These are phyloP conservation scores for Dascyllus trimaculatus DNA, from an alignment of 2,113 vertebrate genomes.

Conservation along the genomic window DNA sequence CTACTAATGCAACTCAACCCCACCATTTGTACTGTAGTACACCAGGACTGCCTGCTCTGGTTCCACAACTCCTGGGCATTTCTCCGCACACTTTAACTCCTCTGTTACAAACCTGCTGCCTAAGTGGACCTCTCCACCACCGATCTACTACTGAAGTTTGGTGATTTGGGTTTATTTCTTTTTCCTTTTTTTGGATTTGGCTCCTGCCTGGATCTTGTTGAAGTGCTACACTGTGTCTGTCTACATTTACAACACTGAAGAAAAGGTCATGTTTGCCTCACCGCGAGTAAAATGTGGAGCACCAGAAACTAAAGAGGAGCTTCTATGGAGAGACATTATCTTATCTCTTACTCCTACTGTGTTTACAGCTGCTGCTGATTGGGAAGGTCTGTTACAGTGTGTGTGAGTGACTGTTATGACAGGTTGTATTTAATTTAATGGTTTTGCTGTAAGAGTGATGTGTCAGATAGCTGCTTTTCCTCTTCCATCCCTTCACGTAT, in stretches of 20 bases:
- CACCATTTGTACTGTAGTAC: constrained; percentile 70
- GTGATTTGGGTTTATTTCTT: constrained; percentile 25
- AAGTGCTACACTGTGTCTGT: constrained; percentile 39
- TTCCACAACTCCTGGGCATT: constrained; percentile 57
- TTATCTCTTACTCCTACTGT: constrained; percentile 53
- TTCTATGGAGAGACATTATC: constrained; percentile 32
- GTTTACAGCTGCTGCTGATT: constrained; percentile 68
- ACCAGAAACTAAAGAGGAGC: constrained; percentile 47
- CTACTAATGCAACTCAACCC: constrained; percentile 62
- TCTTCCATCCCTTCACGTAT: constrained; percentile 16
- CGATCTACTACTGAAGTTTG: constrained; percentile 65
- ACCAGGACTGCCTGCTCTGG: constrained; percentile 73
- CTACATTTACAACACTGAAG: constrained; percentile 36
- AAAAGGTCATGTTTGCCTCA: constrained; percentile 36
- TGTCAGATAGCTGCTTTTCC: constrained; percentile 28
- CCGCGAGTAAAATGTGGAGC: constrained; percentile 9
- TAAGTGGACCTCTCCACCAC: constrained; percentile 55
- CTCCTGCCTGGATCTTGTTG: constrained; percentile 49
- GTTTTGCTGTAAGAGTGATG: neutral
- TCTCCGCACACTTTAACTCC: constrained; percentile 59
- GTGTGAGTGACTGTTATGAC: constrained; percentile 28
- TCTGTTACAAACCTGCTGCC: constrained; percentile 62
- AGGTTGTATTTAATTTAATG: constrained; percentile 47
- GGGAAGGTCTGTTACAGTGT: constrained; percentile 65
- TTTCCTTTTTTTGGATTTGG: constrained; percentile 10